These are phyloP conservation scores for Thecocarcelia acutangulata DNA, from an alignment of 2,888 invertebrate species.

Conservation along the genomic window DNA sequence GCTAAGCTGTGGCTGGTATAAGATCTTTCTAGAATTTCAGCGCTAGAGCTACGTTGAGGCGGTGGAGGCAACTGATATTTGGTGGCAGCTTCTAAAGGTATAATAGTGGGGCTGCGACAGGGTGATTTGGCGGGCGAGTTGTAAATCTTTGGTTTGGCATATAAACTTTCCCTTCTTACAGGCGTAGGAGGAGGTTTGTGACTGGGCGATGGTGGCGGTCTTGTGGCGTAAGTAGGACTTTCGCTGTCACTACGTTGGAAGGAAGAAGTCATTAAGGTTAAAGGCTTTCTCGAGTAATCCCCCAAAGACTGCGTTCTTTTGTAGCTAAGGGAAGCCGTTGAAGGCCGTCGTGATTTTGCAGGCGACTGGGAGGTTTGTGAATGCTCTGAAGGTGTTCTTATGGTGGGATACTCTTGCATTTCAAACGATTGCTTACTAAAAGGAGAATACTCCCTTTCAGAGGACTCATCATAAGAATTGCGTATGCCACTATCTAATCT, in stretches of 20 bases:
- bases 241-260: slow-evolving; percentile 72
- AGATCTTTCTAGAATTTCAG: slow-evolving; percentile 78
- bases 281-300: slow-evolving; percentile 71
- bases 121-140: slow-evolving; percentile 72
- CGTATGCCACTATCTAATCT: slow-evolving; percentile 76
- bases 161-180: slow-evolving; percentile 77
- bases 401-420: slow-evolving; percentile 76
- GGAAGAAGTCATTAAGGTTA: slow-evolving; percentile 71
- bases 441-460: slow-evolving; percentile 75
- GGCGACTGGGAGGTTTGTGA: slow-evolving; percentile 70
- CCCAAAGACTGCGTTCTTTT: slow-evolving; percentile 75
- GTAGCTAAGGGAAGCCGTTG: slow-evolving; percentile 66
- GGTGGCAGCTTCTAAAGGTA: slow-evolving; percentile 24
- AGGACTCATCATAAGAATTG: slow-evolving; percentile 76
- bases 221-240: slow-evolving; percentile 67
- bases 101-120: slow-evolving; percentile 66
- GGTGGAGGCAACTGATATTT: slow-evolving; percentile 75
- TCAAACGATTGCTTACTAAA: slow-evolving; percentile 76
- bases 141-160: slow-evolving; percentile 78
- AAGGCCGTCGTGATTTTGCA: slow-evolving; percentile 69
- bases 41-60: slow-evolving; percentile 79
- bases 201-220: slow-evolving; percentile 73
- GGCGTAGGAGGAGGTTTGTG: slow-evolving; percentile 76
- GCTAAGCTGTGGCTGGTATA: slow-evolving; percentile 77
- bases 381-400: slow-evolving; percentile 70